Evolutionary conservation across 2,888 invertebrate genomes (phyloP), one percentile per base, ranked within the genome.

Genomic region (Pollenia labialis): DNA sequence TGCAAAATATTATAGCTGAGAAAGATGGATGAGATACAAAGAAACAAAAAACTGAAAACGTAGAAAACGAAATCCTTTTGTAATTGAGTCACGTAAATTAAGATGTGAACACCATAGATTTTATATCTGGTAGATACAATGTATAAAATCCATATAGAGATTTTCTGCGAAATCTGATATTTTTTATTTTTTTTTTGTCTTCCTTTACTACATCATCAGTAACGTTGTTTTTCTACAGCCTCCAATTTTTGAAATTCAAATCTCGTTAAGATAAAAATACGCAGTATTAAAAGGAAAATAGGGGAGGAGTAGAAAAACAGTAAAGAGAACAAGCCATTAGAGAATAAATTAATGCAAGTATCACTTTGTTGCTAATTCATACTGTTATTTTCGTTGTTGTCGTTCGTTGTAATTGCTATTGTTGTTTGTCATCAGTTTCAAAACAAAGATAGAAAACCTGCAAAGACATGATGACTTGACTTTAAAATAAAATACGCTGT

Each of bases 41-140:
- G 84, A 86, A 86, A 86, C 16, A 48, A 44, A 52, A 44, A 14
- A 9, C 50, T 32, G 6, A 60, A 72, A 80, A 52, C 23, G 44
- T 54, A 54, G 44, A 81, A 54, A 48, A 84, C 81, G 88, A 90
- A 90, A 90, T 90, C 89, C 88, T 89, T 89, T 90, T 89, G 89
- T 90, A 90, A 91, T 91, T 91, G 91, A 91, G 91, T 92, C 90
- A 91, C 90, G 91, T 91, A 91, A 90, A 90, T 89, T 88, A 89
- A 89, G 76, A 85, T 83, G 87, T 54, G 85, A 83, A 83, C 82
- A 87, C 48, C 74, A 74, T 64, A 58, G 58, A 60, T 68, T 74
- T 75, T n/a, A 50, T 71, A 82, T 68, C 72, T 72, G 52, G 64
- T 44, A 52, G 48, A 62, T 50, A 66, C 66, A 72, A 50, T 58